Base-by-base conservation (phyloP, 2,888 invertebrate genomes). In the Ennomos quercinarius region DNA sequence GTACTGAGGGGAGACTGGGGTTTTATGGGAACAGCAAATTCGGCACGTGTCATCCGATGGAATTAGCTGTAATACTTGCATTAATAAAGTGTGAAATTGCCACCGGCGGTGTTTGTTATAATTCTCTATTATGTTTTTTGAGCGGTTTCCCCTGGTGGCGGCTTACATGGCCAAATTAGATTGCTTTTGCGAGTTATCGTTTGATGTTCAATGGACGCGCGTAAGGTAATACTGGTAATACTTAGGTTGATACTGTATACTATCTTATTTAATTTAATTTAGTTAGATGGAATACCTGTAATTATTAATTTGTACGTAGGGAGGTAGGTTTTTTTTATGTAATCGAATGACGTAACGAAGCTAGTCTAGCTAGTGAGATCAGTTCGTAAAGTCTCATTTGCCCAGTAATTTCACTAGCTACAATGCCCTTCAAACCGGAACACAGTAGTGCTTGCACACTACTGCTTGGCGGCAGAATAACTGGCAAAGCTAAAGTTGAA, bases 11-110 rank as follows among this genome's bases (percentile, higher is more conserved):
- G 85, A 74, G 80, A 65, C 64, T 70, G 67, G 72, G 79, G 80
- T 82, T 89, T 87, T 91, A 89, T 91, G 90, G 83, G 89, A 91
- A 91, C 80, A 81, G 79, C 88, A 84, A 89, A 90, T 87, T 89
- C 84, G 89, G 87, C 91, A 89, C 92, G 91, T 91, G 91, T 86
- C 91, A 81, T 84, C 78, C 84, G 85, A 82, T 79, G 89, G 90
- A 89, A 91, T 91, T 91, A 91, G 89, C 85, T 76, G 79, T 91
- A 91, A 92, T 92, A 90, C 91, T 91, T 86, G 86, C 88, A 90
- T 89, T 92, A 91, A 92, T 92, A 91, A 91, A 92, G 92, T 92
- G 92, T 92, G 91, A 92, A 93, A 93, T 93, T 91, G 91, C 86
- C 82, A 89, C 90, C 86, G 81, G 74, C 82, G 69, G 72, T 89